A percentile compares a stretch with the other conserved stretches of the same genome.
phyloP scores from a whole-genome alignment of 2,113 vertebrate genomes.

The Mormoops blainvillei region DNA sequence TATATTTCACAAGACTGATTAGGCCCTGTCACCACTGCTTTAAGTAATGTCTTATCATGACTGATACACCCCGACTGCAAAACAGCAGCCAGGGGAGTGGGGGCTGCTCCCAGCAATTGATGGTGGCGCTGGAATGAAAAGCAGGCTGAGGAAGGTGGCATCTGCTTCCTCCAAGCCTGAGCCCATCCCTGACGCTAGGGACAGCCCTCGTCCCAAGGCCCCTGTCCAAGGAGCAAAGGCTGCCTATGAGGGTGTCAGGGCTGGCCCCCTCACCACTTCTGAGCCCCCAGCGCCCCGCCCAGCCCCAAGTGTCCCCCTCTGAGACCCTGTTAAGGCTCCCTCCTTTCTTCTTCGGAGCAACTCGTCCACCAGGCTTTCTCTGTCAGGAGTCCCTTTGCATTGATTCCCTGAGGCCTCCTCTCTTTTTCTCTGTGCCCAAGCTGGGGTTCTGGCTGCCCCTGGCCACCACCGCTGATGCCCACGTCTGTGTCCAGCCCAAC shows the following conservation, averaged over 20 bases:
- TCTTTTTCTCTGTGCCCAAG: accelerated
- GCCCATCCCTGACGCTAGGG: background rate
- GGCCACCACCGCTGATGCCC: too few species aligned
- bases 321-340: background rate
- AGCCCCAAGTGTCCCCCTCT: too few species aligned
- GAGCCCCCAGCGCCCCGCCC: accelerated
- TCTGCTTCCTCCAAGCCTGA: conserved; percentile 14
- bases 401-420: background rate
- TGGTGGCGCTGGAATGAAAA: conserved; percentile 69
- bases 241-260: accelerated
- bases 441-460: too few species aligned
- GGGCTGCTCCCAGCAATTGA: conserved; percentile 67
- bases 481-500: background rate
- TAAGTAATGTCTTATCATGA: conserved; percentile 87
- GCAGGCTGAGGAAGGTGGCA: conserved; percentile 39
- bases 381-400: background rate
- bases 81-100: background rate
- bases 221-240: background rate
- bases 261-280: accelerated
- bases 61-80: conserved; percentile 80
- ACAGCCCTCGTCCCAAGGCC: background rate
- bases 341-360: background rate
- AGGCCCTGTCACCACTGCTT: conserved; percentile 85
- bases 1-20: conserved; percentile 88
- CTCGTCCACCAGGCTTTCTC: accelerated